Evolutionary conservation across 2,797 vertebrate genomes (phyloP).

Genomic region (Lithobates sylvaticus): DNA sequence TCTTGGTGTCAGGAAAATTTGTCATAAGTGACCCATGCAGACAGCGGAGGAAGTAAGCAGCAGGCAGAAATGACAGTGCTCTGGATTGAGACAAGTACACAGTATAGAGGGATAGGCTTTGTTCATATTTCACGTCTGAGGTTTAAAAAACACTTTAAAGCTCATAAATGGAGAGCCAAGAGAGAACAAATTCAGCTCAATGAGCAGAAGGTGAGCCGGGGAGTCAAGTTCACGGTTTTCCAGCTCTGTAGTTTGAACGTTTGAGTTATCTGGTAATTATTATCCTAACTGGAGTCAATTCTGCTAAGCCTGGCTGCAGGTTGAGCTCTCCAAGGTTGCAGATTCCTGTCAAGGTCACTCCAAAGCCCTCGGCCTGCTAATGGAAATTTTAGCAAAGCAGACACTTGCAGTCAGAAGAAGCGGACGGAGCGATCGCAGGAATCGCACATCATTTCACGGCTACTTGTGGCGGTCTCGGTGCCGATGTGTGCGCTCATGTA

Average conservation of each 20-base stretch:
- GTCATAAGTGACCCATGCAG: too few relatives aligned
- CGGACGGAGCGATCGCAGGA: neutral
- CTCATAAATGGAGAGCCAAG: too few relatives aligned
- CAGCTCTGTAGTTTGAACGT: neutral
- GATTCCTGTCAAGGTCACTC: conserved; percentile 31
- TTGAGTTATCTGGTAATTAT: neutral
- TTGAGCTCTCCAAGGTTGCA: neutral
- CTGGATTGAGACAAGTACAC: too few relatives aligned
- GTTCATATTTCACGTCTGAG: too few relatives aligned
- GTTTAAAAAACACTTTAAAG: too few relatives aligned
- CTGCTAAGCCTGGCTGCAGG: neutral
- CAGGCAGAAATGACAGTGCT: too few relatives aligned
- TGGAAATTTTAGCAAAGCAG: neutral
- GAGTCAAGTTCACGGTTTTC: neutral
- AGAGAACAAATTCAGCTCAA: too few relatives aligned
- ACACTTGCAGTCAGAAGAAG: too few relatives aligned
- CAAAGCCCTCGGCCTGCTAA: neutral
- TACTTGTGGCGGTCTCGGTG: neutral
- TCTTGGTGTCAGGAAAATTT: too few relatives aligned
- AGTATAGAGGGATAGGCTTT: too few relatives aligned
- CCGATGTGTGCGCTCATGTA: neutral
- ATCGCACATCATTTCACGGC: neutral
- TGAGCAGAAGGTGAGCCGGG: neutral
- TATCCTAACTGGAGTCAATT: neutral
- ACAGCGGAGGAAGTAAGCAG: too few relatives aligned